Base-by-base conservation (phyloP, 2,113 vertebrate species). In the Oncorhynchus clarkii region DNA sequence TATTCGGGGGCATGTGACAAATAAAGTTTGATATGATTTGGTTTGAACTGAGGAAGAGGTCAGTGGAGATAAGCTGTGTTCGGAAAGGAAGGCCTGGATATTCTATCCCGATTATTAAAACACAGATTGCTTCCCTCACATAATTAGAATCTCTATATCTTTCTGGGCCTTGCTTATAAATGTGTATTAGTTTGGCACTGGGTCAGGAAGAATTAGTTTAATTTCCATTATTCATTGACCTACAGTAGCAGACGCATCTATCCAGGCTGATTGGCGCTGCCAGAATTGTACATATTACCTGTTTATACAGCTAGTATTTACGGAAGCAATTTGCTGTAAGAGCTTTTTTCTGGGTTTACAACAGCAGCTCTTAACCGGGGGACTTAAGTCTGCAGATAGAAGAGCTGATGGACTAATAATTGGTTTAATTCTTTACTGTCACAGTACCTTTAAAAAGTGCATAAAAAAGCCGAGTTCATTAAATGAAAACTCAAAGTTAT, bases 141-240 rank as follows among this genome's bases (percentile, higher is more conserved):
- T 82, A 79, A 87, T 81, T 83, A 74, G 84, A 88, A 84, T 86
- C 75, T 82, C 77, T 74, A 86, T 70, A 86, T 85, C 72, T 78
- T 83, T 87, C 81, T 80, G 82, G 39, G 62, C 45, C 9, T 77
- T 79, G 87, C 83, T 83, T 80, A 85, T 79, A 83, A 87, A 88
- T 87, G 83, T 86, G 68, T 82, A 85, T 83, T 77, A 70, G 70
- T 80, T 69, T 85, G 82, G 89, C 86, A 82, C 79, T 62, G 22
- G 83, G 81, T 87, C 77, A n/a, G 74, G 73, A 87, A 78, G 82
- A 89, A 92, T 88, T 89, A 87, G 82, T 84, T 86, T 87, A 27
- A 88, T 89, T 90, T 89, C 81, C 82, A 87, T 87, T 89, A 92
- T 89, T 89, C 88, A 88, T 88, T 64, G 73, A 76, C 75, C 82